Evolutionary conservation across 2,797 vertebrate genomes (phyloP).

Genomic region (Poecilia wingei): DNA sequence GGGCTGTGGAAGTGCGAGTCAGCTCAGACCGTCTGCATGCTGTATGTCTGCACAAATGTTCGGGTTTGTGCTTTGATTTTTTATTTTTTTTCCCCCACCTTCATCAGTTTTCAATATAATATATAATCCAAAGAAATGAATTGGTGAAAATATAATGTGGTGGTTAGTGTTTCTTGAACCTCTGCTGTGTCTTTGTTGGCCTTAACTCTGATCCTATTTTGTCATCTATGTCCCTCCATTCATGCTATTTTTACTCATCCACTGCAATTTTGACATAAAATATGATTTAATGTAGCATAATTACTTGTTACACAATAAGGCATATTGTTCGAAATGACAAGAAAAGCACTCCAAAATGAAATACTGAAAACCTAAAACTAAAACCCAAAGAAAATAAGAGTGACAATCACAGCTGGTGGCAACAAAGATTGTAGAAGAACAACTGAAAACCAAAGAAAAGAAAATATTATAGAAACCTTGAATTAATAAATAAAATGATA

Average conservation of each 20-base stretch:
- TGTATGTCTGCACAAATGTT: constrained; percentile 38
- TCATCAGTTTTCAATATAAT: constrained; percentile 57
- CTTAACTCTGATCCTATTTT: constrained; percentile 18
- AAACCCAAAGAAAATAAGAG: not conserved
- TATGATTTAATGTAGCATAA: not conserved
- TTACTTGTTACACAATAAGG: not conserved
- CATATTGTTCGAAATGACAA: not conserved
- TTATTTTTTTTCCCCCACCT: constrained; percentile 41
- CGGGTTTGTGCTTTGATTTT: constrained; percentile 44
- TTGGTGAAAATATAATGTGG: constrained; percentile 47
- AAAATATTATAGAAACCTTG: not conserved
- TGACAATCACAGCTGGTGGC: not conserved
- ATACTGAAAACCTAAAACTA: not conserved
- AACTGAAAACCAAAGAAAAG: not conserved
- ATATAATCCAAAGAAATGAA: constrained; percentile 47
- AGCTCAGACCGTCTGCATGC: constrained; percentile 43
- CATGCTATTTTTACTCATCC: constrained; percentile 4
- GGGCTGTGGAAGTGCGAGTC: constrained; percentile 16
- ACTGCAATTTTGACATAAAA: not conserved
- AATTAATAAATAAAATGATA: not conserved
- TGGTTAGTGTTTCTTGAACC: constrained; percentile 34
- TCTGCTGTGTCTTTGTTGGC: constrained; percentile 4
- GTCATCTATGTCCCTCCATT: constrained; percentile 20
- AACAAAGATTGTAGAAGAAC: not conserved
- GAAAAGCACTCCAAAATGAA: not conserved